These are phyloP conservation scores for Phalera bucephala DNA, from an alignment of 2,888 invertebrate genomes.

Conservation along the genomic window DNA sequence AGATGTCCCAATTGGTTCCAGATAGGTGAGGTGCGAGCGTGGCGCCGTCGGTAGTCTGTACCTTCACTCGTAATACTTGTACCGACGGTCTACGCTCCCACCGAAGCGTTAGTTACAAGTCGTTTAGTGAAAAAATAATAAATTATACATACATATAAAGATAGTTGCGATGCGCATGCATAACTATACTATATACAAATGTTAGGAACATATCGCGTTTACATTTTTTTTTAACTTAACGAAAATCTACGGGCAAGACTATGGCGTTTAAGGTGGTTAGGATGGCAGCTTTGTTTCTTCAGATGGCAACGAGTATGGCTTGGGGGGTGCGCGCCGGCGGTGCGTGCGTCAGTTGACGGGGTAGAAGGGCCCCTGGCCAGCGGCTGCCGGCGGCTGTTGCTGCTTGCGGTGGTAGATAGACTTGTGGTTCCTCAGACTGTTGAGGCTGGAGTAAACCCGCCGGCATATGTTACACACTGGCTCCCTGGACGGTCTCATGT, in stretches of 20 bases:
- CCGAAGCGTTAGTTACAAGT: conserved; percentile 50
- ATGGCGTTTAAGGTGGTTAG: conserved; percentile 78
- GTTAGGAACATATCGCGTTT: conserved; percentile 81
- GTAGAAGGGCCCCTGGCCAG: conserved; percentile 67
- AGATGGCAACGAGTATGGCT: conserved; percentile 56
- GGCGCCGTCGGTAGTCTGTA: conserved; percentile 24
- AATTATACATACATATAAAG: conserved; percentile 64
- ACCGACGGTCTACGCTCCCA: conserved; percentile 52
- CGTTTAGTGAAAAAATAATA: conserved; percentile 55
- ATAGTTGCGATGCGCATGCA: conserved; percentile 77
- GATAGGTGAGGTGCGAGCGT: conserved; percentile 47
- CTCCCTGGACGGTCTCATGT: conserved; percentile 94
- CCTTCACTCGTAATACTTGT: conserved; percentile 26
- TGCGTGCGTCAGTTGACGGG: conserved; percentile 72
- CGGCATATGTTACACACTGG: conserved; percentile 96
- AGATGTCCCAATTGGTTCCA: conserved; percentile 83
- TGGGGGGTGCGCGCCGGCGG: conserved; percentile 31
- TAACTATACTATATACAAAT: conserved; percentile 81
- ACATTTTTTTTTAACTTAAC: conserved; percentile 67
- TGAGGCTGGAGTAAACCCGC: conserved; percentile 95
- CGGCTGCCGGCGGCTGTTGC: conserved; percentile 81
- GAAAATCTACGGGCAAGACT: conserved; percentile 77
- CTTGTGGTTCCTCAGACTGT: conserved; percentile 95
- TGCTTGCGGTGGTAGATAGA: conserved; percentile 96
- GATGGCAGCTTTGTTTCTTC: conserved; percentile 73